Evolutionary conservation across 2,113 vertebrate genomes (phyloP).

Genomic region (Labrus mixtus): DNA sequence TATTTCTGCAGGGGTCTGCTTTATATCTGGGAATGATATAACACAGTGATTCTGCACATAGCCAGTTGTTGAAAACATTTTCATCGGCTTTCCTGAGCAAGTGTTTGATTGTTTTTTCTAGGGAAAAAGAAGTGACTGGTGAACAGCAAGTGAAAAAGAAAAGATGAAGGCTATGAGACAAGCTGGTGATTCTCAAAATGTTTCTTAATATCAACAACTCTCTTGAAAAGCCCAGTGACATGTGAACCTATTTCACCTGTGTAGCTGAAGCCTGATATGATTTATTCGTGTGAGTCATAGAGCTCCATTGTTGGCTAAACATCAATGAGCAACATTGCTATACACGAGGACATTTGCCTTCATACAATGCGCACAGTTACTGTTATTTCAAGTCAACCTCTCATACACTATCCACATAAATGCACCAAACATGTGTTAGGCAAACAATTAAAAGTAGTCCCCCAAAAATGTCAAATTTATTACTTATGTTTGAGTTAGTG

Average conservation of each 20-base stretch:
- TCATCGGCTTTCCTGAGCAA: not conserved
- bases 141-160: conserved; percentile 5
- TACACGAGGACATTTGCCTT: not conserved
- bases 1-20: conserved; percentile 8
- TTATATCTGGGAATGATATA: conserved; percentile 15
- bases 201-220: not conserved
- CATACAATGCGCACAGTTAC: not conserved
- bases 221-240: not conserved
- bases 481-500: not conserved
- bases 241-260: not conserved
- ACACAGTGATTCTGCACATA: conserved; percentile 6
- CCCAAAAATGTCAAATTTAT: not conserved
- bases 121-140: not conserved
- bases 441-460: not conserved
- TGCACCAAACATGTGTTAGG: no score
- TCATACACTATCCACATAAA: not conserved
- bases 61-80: conserved; percentile 7
- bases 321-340: not conserved
- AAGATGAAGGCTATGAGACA: not conserved
- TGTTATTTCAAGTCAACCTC: not conserved
- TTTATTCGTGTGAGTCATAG: not conserved
- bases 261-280: not conserved
- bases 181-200: not conserved
- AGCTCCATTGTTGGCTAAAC: not conserved
- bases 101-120: not conserved